These are phyloP conservation scores for Cephus rjabovi DNA, from an alignment of 2,888 invertebrate species.

Conservation along the genomic window DNA sequence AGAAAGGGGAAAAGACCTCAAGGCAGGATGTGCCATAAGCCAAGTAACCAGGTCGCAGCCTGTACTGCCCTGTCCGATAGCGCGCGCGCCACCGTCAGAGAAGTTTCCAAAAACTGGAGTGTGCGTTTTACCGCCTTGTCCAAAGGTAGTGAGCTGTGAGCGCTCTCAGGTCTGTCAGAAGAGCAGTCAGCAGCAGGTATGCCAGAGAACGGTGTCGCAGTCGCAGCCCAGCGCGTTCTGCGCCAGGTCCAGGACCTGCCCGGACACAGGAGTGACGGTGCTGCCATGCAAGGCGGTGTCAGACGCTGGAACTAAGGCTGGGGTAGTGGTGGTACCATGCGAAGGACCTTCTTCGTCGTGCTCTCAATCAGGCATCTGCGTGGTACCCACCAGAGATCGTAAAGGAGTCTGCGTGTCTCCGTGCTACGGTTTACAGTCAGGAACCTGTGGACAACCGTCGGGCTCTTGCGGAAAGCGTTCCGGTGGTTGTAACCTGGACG, in stretches of 20 bases:
- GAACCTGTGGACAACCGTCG: slow-evolving; percentile 35
- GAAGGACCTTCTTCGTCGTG: slow-evolving; percentile 41
- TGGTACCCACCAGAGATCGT: slow-evolving; percentile 54
- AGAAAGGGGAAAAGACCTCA: slow-evolving; percentile 42
- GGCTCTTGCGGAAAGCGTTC: slow-evolving; percentile 42
- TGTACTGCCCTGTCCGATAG: slow-evolving; percentile 49
- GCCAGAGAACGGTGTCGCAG: slow-evolving; percentile 15
- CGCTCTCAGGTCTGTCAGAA: slow-evolving; percentile 11
- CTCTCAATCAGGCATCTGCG: slow-evolving; percentile 51
- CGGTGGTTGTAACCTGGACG: slow-evolving; percentile 46
- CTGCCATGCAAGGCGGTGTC: slow-evolving; percentile 57
- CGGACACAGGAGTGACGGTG: slow-evolving; percentile 55
- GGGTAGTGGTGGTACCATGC: slow-evolving; percentile 60
- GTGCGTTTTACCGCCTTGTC: slow-evolving; percentile 58
- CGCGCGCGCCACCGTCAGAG: slow-evolving; percentile 29
- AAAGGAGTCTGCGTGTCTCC: slow-evolving; percentile 59
- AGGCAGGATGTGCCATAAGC: slow-evolving; percentile 45
- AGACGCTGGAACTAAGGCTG: slow-evolving; percentile 45
- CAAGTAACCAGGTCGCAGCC: slow-evolving; percentile 41
- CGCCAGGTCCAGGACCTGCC: slow-evolving; percentile 29
- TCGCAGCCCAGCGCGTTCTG: slow-evolving; percentile 26
- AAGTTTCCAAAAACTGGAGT: slow-evolving; percentile 53
- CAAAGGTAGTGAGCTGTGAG: slow-evolving; percentile 57
- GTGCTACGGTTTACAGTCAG: slow-evolving; percentile 35
- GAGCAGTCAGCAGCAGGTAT: slow-evolving; percentile 22